Evolutionary conservation across 2,888 invertebrate species (phyloP).

Genomic region (Nomada fucata): DNA sequence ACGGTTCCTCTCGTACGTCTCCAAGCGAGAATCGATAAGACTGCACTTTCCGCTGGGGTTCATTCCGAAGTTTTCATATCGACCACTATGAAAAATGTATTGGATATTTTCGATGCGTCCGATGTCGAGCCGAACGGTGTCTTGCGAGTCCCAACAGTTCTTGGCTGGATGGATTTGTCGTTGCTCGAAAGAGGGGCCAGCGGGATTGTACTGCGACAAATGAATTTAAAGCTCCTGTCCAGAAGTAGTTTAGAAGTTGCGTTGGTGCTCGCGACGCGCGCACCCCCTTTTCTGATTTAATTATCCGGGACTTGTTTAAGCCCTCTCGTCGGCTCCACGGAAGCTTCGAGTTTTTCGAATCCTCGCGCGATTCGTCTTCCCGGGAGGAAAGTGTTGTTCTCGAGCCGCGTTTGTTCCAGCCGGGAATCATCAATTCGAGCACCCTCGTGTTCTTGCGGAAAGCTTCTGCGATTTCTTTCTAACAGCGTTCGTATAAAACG

Average conservation of each 20-base stretch:
- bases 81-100: not conserved
- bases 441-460: not conserved
- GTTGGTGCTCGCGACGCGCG: not conserved
- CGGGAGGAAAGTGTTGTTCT: not conserved
- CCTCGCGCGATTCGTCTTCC: conserved; percentile 13
- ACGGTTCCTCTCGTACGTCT: not conserved
- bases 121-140: not conserved
- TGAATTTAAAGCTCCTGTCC: not conserved
- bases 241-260: not conserved
- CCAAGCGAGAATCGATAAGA: conserved; percentile 13
- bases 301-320: conserved; percentile 14
- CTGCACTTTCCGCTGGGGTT: not conserved
- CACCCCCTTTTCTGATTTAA: conserved; percentile 10
- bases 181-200: not conserved
- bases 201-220: not conserved
- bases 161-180: not conserved
- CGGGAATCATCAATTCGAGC: not conserved
- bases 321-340: not conserved
- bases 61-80: not conserved
- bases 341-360: conserved; percentile 7
- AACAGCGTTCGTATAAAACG: not conserved
- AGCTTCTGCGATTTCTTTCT: not conserved
- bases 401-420: not conserved
- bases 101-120: not conserved
- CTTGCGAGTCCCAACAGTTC: not conserved